Conservation (phyloP, 2,797 vertebrate species). For the Lateolabrax maculatus region DNA sequence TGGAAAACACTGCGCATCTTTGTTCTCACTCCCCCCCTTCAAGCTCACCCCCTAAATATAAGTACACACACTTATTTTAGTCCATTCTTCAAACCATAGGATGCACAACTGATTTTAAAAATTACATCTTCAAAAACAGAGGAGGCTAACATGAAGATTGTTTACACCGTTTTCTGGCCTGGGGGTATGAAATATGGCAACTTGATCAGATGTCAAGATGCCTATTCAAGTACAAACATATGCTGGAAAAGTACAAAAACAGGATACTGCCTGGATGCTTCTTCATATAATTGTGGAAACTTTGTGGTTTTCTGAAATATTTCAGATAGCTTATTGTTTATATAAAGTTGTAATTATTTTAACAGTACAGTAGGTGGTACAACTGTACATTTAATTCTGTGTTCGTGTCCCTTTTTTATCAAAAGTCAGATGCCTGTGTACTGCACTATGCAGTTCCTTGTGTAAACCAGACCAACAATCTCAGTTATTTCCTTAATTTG, state of each 20-base stretch:
- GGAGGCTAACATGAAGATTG: conserved; percentile 51
- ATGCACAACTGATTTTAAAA: conserved; percentile 63
- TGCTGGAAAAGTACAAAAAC: conserved; percentile 52
- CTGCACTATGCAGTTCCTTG: background rate
- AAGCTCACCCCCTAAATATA: conserved; percentile 74
- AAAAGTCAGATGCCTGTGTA: background rate
- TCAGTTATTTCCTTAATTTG: conserved; percentile 35
- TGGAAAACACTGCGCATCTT: conserved; percentile 86
- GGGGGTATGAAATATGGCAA: conserved; percentile 60
- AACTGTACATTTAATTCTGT: conserved; percentile 12
- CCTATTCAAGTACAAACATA: conserved; percentile 61
- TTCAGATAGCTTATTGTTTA: conserved; percentile 28
- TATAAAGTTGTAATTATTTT: conserved; percentile 33
- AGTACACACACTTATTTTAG: conserved; percentile 65
- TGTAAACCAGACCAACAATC: conserved; percentile 35
- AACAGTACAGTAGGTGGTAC: background rate
- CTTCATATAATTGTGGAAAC: conserved; percentile 46
- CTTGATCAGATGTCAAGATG: conserved; percentile 60
- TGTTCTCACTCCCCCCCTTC: conserved; percentile 76
- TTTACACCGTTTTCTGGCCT: conserved; percentile 57
- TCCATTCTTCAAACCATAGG: conserved; percentile 66
- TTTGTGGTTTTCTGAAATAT: conserved; percentile 37
- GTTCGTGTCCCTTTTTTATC: background rate
- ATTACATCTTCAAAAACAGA: conserved; percentile 47
- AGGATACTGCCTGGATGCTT: conserved; percentile 39